Conservation (phyloP, 2,888 invertebrate genomes). For the Philereme vetulata region DNA sequence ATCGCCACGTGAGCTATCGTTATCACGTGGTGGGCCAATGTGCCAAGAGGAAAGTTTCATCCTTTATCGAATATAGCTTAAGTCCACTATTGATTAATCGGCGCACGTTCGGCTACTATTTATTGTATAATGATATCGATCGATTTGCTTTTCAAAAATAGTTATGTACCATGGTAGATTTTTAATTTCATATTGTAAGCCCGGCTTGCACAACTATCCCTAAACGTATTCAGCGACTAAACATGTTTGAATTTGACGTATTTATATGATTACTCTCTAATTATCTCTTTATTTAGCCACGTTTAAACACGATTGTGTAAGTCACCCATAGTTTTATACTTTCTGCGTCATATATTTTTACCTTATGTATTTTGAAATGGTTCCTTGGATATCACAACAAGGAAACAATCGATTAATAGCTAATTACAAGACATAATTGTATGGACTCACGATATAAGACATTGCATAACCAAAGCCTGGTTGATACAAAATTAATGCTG, state of each 20-base stretch:
- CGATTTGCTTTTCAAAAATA: not conserved
- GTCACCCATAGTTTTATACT: too few species aligned
- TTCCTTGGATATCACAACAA: slow-evolving; percentile 11
- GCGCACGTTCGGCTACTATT: not conserved
- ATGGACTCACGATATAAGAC: slow-evolving; percentile 11
- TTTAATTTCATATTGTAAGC: not conserved
- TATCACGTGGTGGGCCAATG: slow-evolving; percentile 31
- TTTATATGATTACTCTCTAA: too few species aligned
- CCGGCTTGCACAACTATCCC: not conserved
- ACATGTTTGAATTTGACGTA: too few species aligned
- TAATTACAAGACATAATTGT: slow-evolving; percentile 23
- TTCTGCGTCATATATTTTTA: too few species aligned
- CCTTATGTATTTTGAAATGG: too few species aligned
- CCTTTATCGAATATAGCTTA: slow-evolving; percentile 2
- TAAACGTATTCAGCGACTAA: too few species aligned
- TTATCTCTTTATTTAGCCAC: too few species aligned
- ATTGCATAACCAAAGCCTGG: not conserved
- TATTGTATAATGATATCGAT: not conserved
- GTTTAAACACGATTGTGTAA: too few species aligned
- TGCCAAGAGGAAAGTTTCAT: slow-evolving; percentile 10
- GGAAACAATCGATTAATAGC: slow-evolving; percentile 14
- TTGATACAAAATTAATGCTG: slow-evolving; percentile 13
- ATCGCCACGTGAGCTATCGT: slow-evolving; percentile 13
- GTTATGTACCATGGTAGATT: not conserved
- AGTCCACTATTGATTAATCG: not conserved